Base-by-base conservation (phyloP, 1,140 invertebrate genomes). In the Stegodyphus mimosarum region DNA sequence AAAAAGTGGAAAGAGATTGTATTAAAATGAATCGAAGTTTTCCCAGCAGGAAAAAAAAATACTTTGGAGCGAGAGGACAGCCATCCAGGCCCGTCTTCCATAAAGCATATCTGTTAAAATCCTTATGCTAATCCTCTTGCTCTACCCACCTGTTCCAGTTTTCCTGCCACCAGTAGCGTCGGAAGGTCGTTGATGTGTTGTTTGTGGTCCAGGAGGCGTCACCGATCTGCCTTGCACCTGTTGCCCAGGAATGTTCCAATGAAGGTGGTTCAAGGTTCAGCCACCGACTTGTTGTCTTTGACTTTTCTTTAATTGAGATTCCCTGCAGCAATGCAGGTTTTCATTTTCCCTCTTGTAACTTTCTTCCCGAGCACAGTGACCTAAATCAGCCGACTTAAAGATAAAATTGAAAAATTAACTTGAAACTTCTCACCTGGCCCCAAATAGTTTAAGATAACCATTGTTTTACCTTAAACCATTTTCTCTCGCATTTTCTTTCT, bases 161-260 rank as follows among this genome's bases (percentile, higher is more conserved):
- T 74, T 74, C 50, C 55, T 49, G 55, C 49, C 7, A 11, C 80
- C 50, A 49, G 63, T 63, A 50, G 64, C 55, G 17, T 64, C 50
- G 51, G 73, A 84, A 84, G 81, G 81, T 84, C 81, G 81, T 84
- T 84, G 81, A 69, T 84, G 81, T 84, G 81, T 73, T 83, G 70
- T 83, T 73, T 83, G 70, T 83, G 69, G 71, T 52, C 63, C 18
- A 15, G 33, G 49, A 73, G 71, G 81, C 64, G 73, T 73, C 72
- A 52, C 63, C 81, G 64, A 17, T 63, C 53, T 53, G 67, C 79
- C 79, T 81, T 81, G 81, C 81, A 84, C 81, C 81, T 84, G 81
- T 84, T 84, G 81, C 73, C 48, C 70, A 81, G 79, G 79, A 81
- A 81, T 81, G 69, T 49, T 75, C 73, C 17, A 69, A 63, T 66